Evolutionary conservation across 2,888 invertebrate species (phyloP), one percentile per base, ranked within the genome.

Genomic region (Gortyna flavago): DNA sequence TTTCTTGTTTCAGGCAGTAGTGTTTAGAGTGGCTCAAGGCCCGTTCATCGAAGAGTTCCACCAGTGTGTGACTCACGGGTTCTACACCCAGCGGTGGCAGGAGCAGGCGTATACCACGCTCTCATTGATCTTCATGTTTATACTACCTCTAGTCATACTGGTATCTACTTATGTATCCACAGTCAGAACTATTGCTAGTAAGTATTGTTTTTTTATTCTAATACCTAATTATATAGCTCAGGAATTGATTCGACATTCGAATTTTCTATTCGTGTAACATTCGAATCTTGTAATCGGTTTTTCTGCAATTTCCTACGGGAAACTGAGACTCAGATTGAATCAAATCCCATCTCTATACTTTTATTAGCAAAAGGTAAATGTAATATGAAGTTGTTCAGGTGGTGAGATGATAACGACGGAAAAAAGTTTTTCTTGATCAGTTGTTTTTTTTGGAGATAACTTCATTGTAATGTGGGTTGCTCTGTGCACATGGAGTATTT

Each of bases 61-160:
- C 91, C 98, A 99, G 92, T 98, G 98, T 91, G 98, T 98, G 13
- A 98, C 98, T 0, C 97, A 98, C 87, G 98, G 98, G 0, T 97
- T 97, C 90, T 98, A 98, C 92, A 97, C 98, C 0, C 97, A 97
- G 38, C 95, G 97, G 38, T 98, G 98, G 98, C 98, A 98, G 90
- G 98, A 98, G 88, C 98, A 98, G 87, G 97, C 98, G 7, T 99
- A 99, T 92, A 97, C 98, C 0, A 97, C 97, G 5, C 97, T 98
- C 77, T 98, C 98, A 11, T 95, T 98, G 61, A 93, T 98, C 72
- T 97, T 98, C 89, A 98, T 98, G 97, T 99, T 98, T 89, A 94
- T 98, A 82, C 93, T 98, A 76, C 98, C 98, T 0, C 96, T 99
- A 41, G 92, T 97, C 79, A 98, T 98, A 86, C 97, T 99, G 79